Conservation (phyloP, 92 coral and sea anemone genomes). For the Meandrina meandrites region DNA sequence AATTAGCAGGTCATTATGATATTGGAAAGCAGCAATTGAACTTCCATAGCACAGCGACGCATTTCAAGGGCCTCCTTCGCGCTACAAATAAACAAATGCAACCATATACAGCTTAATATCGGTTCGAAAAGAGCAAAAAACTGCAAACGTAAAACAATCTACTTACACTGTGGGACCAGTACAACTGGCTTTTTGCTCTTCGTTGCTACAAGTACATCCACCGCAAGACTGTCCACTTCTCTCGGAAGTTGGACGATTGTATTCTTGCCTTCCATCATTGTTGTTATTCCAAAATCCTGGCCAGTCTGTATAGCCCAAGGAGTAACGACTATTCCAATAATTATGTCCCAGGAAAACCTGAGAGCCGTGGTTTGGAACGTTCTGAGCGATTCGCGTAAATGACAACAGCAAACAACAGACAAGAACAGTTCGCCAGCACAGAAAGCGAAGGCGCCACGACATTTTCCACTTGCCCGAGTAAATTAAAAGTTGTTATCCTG, state of each 20-base stretch:
- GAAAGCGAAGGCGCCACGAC: not conserved
- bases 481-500: not conserved
- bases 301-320: conserved; percentile 74
- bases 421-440: not conserved
- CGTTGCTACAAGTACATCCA: conserved; percentile 61
- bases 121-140: not conserved
- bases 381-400: not conserved
- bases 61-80: not conserved
- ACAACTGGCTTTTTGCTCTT: conserved; percentile 55
- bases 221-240: conserved; percentile 2
- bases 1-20: too few relatives aligned
- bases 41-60: not conserved
- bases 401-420: conserved; percentile 22
- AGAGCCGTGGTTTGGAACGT: conserved; percentile 50
- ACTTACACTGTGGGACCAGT: conserved; percentile 45
- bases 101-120: not conserved
- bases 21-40: too few relatives aligned
- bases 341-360: conserved; percentile 51
- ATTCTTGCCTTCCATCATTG: conserved; percentile 46
- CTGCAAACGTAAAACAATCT: not conserved
- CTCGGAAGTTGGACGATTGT: conserved; percentile 47
- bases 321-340: conserved; percentile 86
- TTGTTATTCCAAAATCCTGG: conserved; percentile 83
- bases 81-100: not conserved
- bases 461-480: not conserved